A percentile compares a stretch with the other conserved stretches of the same genome.
Evolutionary conservation across 2,797 vertebrate species (phyloP).

Genomic region (Hipposideros larvatus): DNA sequence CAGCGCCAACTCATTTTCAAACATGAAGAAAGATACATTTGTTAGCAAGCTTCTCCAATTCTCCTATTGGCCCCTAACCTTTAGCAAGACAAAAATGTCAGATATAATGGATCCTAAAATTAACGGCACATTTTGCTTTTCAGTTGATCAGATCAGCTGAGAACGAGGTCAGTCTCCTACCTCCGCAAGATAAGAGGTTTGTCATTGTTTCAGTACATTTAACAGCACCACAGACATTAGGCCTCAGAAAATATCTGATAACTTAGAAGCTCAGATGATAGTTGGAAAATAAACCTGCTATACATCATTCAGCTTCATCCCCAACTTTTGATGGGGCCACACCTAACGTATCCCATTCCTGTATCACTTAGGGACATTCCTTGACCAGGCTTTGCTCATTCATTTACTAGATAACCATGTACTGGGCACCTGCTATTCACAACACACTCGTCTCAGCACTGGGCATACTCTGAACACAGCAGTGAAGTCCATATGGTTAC

Average conservation of each 20-base stretch:
- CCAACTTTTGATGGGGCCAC: neutral
- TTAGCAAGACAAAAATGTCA: slow-evolving; percentile 73
- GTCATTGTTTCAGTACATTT: slow-evolving; percentile 44
- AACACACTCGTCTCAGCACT: neutral
- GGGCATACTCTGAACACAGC: neutral
- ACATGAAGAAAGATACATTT: slow-evolving; percentile 61
- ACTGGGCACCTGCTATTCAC: neutral
- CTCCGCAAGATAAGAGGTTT: slow-evolving; percentile 59
- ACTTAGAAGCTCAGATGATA: slow-evolving; percentile 22
- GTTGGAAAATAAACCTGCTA: slow-evolving; percentile 34
- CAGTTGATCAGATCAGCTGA: slow-evolving; percentile 65
- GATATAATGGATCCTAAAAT: slow-evolving; percentile 74
- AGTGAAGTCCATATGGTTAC: neutral
- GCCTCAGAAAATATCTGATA: slow-evolving; percentile 37
- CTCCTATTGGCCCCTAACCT: slow-evolving; percentile 61
- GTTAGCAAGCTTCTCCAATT: slow-evolving; percentile 28
- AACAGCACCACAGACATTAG: slow-evolving; percentile 40
- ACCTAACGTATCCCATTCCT: neutral
- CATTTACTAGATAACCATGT: neutral
- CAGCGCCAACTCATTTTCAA: slow-evolving; percentile 60
- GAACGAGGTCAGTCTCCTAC: slow-evolving; percentile 63
- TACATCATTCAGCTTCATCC: neutral
- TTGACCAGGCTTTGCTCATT: neutral
- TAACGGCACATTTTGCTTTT: slow-evolving; percentile 75
- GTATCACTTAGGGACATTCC: neutral